Percentiles rank a stretch among this genome's conserved stretches.
phyloP scores from a whole-genome alignment of 2,113 vertebrate species.

The Calyptommatus sinebrachiatus region DNA sequence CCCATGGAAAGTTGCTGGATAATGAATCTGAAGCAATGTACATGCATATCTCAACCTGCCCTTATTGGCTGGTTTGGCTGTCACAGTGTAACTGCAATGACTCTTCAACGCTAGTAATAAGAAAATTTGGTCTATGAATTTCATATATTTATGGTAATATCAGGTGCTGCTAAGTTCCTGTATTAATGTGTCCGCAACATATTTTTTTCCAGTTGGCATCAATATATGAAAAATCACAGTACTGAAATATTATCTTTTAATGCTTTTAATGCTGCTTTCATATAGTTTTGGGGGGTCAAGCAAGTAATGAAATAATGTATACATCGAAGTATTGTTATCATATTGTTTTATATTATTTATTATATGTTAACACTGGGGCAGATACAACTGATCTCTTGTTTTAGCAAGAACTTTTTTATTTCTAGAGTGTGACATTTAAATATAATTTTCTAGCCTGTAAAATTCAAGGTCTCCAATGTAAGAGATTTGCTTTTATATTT shows the following conservation, averaged over 20 bases:
- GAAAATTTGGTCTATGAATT: background rate
- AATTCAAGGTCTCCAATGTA: no score
- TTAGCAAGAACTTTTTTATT: no score
- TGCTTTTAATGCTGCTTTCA: no score
- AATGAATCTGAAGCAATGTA: conserved; percentile 14
- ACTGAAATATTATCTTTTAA: background rate
- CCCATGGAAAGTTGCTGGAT: background rate
- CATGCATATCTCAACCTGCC: background rate
- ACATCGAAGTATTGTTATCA: background rate
- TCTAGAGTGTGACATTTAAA: no score
- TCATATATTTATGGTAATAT: background rate
- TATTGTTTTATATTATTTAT: background rate
- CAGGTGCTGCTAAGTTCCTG: background rate
- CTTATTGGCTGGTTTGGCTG: background rate
- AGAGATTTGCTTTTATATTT: no score
- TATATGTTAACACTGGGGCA: background rate
- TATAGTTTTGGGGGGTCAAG: background rate
- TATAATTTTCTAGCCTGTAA: no score
- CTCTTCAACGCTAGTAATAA: background rate
- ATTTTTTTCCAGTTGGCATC: background rate
- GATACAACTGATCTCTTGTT: no score
- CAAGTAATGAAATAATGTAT: background rate
- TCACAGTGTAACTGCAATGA: background rate
- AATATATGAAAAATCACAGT: background rate
- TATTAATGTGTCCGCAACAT: background rate